Conservation (phyloP, 53 echinoderm and acorn worm species). For the Echinometra lucunter region DNA sequence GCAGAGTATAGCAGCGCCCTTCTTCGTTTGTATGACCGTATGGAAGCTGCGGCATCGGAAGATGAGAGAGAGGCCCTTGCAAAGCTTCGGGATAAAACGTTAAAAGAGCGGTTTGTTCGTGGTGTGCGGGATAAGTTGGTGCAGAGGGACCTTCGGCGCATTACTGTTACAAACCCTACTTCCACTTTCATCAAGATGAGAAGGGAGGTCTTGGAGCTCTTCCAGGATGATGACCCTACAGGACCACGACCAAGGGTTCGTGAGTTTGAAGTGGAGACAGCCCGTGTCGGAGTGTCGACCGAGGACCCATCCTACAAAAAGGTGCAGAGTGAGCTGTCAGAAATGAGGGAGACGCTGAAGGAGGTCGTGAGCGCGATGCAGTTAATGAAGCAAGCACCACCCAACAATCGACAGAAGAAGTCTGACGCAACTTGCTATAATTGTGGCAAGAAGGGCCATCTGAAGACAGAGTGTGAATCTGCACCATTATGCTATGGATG, state of each 20-base stretch:
- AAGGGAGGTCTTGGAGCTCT: conserved; percentile 28
- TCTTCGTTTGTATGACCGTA: too few relatives aligned
- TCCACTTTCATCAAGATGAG: conserved; percentile 22
- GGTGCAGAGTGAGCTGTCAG: conserved; percentile 10
- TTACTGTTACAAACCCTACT: not conserved
- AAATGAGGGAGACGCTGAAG: not conserved
- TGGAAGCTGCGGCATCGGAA: too few relatives aligned
- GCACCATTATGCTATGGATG: too few relatives aligned
- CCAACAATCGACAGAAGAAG: not conserved
- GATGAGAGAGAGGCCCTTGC: too few relatives aligned
- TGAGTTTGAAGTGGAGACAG: conserved; percentile 33
- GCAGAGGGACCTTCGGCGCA: conserved; percentile 22
- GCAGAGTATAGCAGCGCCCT: too few relatives aligned
- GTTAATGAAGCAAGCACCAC: not conserved
- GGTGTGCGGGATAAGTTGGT: conserved; percentile 34
- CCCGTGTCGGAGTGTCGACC: not conserved
- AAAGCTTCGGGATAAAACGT: not conserved
- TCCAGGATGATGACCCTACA: conserved; percentile 52
- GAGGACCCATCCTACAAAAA: not conserved
- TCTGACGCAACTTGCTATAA: conserved; percentile 44
- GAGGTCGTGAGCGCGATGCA: not conserved
- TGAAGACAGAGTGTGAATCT: conserved; percentile 36
- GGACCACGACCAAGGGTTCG: not conserved
- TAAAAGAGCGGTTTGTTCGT: conserved; percentile 22
- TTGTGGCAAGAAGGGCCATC: conserved; percentile 58